Percentiles rank a stretch among this genome's conserved stretches.
Conservation (phyloP, 2,113 vertebrate species). For the Plestiodon gilberti region DNA sequence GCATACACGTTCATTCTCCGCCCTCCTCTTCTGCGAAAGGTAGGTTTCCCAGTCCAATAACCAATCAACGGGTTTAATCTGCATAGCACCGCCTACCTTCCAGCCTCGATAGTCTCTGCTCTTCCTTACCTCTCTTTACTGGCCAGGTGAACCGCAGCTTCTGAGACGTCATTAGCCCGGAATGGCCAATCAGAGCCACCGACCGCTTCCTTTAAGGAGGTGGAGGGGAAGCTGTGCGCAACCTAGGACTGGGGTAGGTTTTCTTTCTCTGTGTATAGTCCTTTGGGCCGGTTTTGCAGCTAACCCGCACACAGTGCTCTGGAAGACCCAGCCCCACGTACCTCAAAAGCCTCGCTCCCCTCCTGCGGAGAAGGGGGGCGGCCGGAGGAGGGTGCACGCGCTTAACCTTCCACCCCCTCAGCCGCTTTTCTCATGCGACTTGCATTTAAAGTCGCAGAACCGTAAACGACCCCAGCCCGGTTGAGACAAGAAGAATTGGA, state of each 20-base stretch:
- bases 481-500: too few species aligned
- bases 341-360: not conserved
- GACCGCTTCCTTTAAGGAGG: not conserved
- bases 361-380: not conserved
- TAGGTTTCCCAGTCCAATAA: not conserved
- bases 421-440: not conserved
- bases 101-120: not conserved
- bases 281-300: too few species aligned
- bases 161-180: not conserved
- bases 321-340: not conserved
- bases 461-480: not conserved
- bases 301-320: not conserved
- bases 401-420: not conserved
- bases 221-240: too few species aligned
- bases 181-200: not conserved
- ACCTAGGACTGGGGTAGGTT: not conserved
- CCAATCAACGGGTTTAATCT: not conserved
- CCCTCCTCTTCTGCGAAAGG: not conserved
- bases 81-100: not conserved
- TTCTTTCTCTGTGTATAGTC: not conserved
- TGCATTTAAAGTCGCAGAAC: not conserved
- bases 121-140: not conserved
- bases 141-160: not conserved
- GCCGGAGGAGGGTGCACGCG: too few species aligned
- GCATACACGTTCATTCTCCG: not conserved